Evolutionary conservation across 1,140 invertebrate genomes (phyloP).

Genomic region (Drosophila dunni): DNA sequence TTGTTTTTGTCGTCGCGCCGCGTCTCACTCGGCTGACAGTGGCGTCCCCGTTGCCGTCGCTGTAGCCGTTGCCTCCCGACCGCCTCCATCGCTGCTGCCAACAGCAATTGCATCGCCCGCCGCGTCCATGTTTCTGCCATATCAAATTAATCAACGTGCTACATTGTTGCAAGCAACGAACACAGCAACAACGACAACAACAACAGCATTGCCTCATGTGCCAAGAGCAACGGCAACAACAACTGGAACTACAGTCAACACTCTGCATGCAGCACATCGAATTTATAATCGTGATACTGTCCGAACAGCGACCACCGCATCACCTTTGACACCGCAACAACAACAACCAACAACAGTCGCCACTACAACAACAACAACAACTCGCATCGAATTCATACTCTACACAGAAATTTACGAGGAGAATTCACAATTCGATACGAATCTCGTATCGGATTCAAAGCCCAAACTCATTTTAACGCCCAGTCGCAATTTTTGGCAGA

Average conservation of each 20-base stretch:
- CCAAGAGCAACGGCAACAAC: slow-evolving; percentile 30
- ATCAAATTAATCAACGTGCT: slow-evolving; percentile 83
- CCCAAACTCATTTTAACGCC: slow-evolving; percentile 22
- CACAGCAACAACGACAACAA: slow-evolving; percentile 51
- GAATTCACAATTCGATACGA: slow-evolving; percentile 45
- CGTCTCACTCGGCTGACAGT: slow-evolving; percentile 57
- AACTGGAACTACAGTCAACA: slow-evolving; percentile 31
- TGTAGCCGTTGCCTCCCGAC: slow-evolving; percentile 38
- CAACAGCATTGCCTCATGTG: slow-evolving; percentile 62
- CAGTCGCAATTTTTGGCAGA: slow-evolving; percentile 69
- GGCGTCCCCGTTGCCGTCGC: slow-evolving; percentile 22
- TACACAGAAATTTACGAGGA: slow-evolving; percentile 72
- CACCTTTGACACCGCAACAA: slow-evolving; percentile 69
- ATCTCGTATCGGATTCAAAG: slow-evolving; percentile 25
- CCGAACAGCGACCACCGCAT: slow-evolving; percentile 66
- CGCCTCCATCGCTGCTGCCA: background rate
- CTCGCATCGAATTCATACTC: slow-evolving; percentile 65
- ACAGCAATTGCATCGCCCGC: slow-evolving; percentile 54
- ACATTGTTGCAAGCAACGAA: slow-evolving; percentile 77
- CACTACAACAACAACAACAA: slow-evolving; percentile 39
- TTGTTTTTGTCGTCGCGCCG: slow-evolving; percentile 60
- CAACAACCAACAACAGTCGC: slow-evolving; percentile 45
- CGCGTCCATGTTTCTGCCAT: slow-evolving; percentile 79
- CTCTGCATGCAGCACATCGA: slow-evolving; percentile 60
- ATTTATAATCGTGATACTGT: slow-evolving; percentile 78